Evolutionary conservation across 2,888 invertebrate species (phyloP).

Genomic region (Metallyticus violacea): DNA sequence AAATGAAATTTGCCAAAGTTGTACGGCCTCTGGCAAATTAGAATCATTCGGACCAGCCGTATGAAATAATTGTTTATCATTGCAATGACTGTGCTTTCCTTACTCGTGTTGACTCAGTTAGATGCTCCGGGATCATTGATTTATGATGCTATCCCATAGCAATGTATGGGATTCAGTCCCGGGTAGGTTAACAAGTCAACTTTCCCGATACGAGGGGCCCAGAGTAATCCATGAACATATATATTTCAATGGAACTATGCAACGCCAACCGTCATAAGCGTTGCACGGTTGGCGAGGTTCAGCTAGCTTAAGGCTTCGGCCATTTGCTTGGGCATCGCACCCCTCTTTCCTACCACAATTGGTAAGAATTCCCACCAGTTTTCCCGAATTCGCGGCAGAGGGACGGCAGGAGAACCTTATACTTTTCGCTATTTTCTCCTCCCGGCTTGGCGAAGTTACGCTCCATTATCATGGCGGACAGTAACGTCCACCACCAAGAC

Average conservation of each 20-base stretch:
- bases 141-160: too few species aligned
- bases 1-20: too few species aligned
- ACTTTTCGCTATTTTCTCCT: slow-evolving; percentile 37
- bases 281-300: slow-evolving; percentile 33
- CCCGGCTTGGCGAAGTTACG: slow-evolving; percentile 35
- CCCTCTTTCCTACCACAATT: slow-evolving; percentile 41
- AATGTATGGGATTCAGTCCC: too few species aligned
- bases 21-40: too few species aligned
- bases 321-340: slow-evolving; percentile 40
- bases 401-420: slow-evolving; percentile 33
- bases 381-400: slow-evolving; percentile 22
- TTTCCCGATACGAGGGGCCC: too few species aligned
- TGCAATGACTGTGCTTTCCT: too few species aligned
- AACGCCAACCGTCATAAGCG: slow-evolving; percentile 37
- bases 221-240: too few species aligned
- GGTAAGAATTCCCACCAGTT: slow-evolving; percentile 37
- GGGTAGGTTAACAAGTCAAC: too few species aligned
- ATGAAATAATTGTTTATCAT: accelerated
- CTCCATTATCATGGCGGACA: slow-evolving; percentile 34
- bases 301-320: slow-evolving; percentile 33
- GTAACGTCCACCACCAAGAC: slow-evolving; percentile 40
- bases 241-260: slow-evolving; percentile 35
- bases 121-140: too few species aligned
- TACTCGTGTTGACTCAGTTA: too few species aligned
- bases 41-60: too few species aligned